Percentiles rank a stretch among this genome's conserved stretches.
Evolutionary conservation across 2,797 vertebrate genomes (phyloP).

Genomic region (Sarcophilus harrisii): DNA sequence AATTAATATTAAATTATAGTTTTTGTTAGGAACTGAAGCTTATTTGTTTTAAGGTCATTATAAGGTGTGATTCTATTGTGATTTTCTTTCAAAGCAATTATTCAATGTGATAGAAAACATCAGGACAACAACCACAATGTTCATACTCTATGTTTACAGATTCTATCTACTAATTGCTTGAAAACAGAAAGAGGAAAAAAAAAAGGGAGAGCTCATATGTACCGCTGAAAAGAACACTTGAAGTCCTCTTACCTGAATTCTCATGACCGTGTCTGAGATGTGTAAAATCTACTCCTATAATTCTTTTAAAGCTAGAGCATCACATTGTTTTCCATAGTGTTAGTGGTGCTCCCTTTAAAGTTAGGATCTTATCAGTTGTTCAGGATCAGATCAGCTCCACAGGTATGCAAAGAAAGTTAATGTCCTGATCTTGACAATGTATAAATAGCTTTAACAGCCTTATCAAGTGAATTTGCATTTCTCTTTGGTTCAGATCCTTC

Average conservation of each 20-base stretch:
- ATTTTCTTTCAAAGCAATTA: constrained; percentile 55
- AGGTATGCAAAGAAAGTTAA: constrained; percentile 28
- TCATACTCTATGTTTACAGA: not conserved
- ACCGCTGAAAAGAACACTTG: constrained; percentile 35
- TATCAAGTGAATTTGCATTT: not conserved
- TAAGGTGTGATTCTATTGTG: constrained; percentile 43
- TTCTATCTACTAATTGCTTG: constrained; percentile 7
- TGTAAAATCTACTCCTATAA: constrained; percentile 33
- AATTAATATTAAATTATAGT: constrained; percentile 54
- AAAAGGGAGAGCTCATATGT: not conserved
- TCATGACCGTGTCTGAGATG: not conserved
- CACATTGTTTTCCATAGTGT: not conserved
- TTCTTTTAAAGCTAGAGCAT: not conserved
- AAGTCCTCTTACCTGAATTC: not conserved
- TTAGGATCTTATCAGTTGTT: constrained; percentile 10
- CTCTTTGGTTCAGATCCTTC: not conserved
- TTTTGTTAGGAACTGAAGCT: constrained; percentile 23
- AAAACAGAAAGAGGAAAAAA: constrained; percentile 1
- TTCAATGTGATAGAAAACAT: not conserved
- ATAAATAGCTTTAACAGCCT: not conserved
- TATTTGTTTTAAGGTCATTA: constrained; percentile 22
- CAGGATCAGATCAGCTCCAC: not conserved
- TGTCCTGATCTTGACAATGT: not conserved
- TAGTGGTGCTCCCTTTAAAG: constrained; percentile 43
- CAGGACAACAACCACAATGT: not conserved